Conservation (phyloP, 2,797 vertebrate genomes). For the Hemibagrus guttatus region DNA sequence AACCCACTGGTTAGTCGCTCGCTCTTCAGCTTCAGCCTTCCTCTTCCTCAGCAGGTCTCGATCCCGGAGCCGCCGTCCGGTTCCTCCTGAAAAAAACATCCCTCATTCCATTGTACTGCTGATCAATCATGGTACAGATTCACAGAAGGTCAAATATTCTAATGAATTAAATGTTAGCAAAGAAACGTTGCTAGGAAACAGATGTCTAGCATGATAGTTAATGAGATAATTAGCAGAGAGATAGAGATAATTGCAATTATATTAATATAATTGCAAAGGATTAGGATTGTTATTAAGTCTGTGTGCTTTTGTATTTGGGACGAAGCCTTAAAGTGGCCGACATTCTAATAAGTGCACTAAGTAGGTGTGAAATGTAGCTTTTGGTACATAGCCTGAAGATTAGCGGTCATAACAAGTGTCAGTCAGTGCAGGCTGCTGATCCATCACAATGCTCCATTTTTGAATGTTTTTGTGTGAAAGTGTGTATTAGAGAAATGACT, state of each 20-base stretch:
- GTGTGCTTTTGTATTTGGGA: background rate
- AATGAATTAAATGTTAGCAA: background rate
- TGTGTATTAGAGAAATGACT: background rate
- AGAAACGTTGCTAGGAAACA: background rate
- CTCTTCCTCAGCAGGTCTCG: constrained; percentile 87
- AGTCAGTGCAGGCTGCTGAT: background rate
- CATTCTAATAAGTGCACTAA: background rate
- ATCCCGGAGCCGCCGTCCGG: constrained; percentile 79
- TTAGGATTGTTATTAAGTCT: background rate
- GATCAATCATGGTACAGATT: background rate
- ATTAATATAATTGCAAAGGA: background rate
- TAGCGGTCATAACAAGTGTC: too few species aligned
- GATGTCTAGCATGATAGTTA: background rate
- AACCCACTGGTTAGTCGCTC: constrained; percentile 83
- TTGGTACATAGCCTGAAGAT: background rate
- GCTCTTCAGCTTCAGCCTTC: constrained; percentile 84
- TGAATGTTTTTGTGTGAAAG: background rate
- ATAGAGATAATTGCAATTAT: too few species aligned
- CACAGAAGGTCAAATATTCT: background rate
- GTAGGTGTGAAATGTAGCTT: background rate
- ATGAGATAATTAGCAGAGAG: background rate
- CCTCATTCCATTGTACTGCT: constrained; percentile 21
- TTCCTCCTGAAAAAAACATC: constrained; percentile 70
- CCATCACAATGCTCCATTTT: too few species aligned
- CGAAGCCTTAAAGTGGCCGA: background rate